phyloP scores from a whole-genome alignment of 37 sponge, comb jelly and placozoan species.

The Beroe ovata region DNA sequence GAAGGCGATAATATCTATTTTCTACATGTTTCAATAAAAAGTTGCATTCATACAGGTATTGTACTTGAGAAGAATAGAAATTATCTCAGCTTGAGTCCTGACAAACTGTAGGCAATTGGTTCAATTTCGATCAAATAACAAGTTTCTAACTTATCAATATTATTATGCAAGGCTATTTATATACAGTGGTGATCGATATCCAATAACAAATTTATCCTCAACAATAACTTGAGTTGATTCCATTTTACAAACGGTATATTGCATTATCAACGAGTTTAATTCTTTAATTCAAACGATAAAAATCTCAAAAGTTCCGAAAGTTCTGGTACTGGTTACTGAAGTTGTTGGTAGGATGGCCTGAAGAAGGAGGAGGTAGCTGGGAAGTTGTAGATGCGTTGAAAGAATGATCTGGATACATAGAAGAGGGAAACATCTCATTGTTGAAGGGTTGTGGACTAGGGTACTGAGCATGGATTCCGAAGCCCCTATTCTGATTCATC shows the following conservation, averaged over 20 bases:
- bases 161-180: background rate
- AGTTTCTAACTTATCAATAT: too few relatives aligned
- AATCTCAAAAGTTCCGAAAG: conserved; percentile 61
- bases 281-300: conserved; percentile 67
- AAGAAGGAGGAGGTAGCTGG: background rate
- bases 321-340: conserved; percentile 49
- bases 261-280: conserved; percentile 10
- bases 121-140: too few relatives aligned
- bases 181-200: background rate
- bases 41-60: too few relatives aligned
- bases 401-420: conserved; percentile 45
- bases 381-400: background rate
- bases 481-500: conserved; percentile 12
- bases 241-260: background rate
- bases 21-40: too few relatives aligned
- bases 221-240: background rate
- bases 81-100: too few relatives aligned
- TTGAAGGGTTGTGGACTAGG: conserved; percentile 17
- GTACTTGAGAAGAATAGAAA: too few relatives aligned
- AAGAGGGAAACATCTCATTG: conserved; percentile 46
- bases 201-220: background rate
- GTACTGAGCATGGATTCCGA: conserved; percentile 5
- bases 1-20: too few relatives aligned
- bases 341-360: conserved; percentile 8
- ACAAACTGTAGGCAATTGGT: too few relatives aligned